Percentiles rank a stretch among this genome's conserved stretches.
Evolutionary conservation across 2,113 vertebrate species (phyloP).

Genomic region (Theristicus caerulescens): DNA sequence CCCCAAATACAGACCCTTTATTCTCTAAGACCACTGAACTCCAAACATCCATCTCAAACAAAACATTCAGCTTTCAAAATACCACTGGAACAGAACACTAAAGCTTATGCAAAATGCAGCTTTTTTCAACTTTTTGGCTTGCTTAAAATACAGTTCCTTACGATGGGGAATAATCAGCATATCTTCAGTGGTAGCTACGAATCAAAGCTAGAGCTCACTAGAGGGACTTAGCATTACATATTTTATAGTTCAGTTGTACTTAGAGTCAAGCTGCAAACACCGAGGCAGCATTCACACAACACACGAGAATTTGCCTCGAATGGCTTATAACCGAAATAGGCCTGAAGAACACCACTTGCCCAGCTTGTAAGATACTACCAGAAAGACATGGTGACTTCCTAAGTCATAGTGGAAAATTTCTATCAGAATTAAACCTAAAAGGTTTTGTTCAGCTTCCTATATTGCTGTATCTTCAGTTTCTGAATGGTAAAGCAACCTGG

Average conservation of each 20-base stretch:
- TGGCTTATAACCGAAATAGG: fast-evolving
- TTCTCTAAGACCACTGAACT: background rate
- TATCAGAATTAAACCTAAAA: background rate
- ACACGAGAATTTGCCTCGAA: background rate
- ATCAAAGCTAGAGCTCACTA: background rate
- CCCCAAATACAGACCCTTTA: background rate
- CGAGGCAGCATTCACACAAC: background rate
- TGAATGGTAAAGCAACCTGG: background rate
- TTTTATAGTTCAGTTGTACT: background rate
- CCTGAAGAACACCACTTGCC: background rate
- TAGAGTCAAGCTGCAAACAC: background rate
- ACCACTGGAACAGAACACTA: background rate
- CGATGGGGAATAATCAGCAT: background rate
- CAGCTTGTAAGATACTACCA: background rate
- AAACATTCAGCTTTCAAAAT: background rate
- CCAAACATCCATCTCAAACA: background rate
- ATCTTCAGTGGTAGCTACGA: background rate
- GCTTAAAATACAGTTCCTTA: background rate
- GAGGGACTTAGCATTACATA: background rate
- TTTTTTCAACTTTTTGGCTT: background rate
- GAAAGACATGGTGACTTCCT: background rate
- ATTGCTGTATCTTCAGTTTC: background rate
- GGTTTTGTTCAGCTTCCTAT: background rate
- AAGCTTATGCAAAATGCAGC: background rate
- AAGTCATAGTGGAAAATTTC: background rate